Evolutionary conservation across 2,113 vertebrate species (phyloP), one percentile per base, ranked within the genome.

Genomic region (Ammospiza caudacuta): DNA sequence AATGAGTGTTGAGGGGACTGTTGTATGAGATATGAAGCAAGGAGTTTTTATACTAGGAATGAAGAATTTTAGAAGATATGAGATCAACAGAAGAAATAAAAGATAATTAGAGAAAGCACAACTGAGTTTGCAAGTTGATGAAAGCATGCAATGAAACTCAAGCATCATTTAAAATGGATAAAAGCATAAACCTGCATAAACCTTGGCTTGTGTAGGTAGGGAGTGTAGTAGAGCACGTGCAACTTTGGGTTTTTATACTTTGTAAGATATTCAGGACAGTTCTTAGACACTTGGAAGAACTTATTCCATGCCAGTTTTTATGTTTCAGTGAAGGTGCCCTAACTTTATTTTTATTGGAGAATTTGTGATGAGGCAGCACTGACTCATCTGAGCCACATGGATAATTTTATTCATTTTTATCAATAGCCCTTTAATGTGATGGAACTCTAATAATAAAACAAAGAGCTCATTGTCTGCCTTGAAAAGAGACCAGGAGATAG

Each of bases 301-400:
- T 90, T 89, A 47, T 89, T 85, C 54, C 43, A 15, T 5, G 2
- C 25, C 18, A 23, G 23, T 58, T 93, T 69, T 90, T 84, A 74
- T 73, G 55, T 86, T 96, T 84, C 68, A 43, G 29, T 77, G 63
- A 83, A 95, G 69, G 37, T 92, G 73, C 55, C 57, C 66, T 89
- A 79, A 77, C 69, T 95, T 82, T 83, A 84, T 94, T 91, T 95
- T 95, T 96, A 91, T 83, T 84, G 54, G 78, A 91, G 92, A 94
- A 91, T 84, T 89, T 94, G 44, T 94, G 84, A 91, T 95, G 95
- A 96, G 70, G 25, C 78, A 91, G 63, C 91, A 87, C 67, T 95
- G 93, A 90, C 79, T 95, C 70, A 85, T 73, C 55, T 68, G 91
- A 95, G 46, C 63, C 70, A 90, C 67, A 29, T 16, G 46, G 89